A percentile compares a stretch with the other conserved stretches of the same genome.
phyloP scores from a whole-genome alignment of 1,140 invertebrate species.

The Diachasmimorpha longicaudata region DNA sequence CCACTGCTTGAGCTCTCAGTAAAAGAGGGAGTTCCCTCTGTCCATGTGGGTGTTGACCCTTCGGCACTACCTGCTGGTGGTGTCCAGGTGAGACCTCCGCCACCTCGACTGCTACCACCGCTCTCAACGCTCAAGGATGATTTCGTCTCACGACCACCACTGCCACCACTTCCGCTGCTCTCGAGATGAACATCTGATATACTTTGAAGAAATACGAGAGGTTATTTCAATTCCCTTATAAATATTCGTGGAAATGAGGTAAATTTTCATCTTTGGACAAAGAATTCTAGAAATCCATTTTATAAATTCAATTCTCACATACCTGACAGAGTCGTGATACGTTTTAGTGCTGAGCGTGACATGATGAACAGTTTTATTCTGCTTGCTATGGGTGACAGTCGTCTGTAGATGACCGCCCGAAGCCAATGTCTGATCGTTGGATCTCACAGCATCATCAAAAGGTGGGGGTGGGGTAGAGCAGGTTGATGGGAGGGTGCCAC shows the following conservation, averaged over 20 bases:
- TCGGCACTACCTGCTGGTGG: slow-evolving; percentile 84
- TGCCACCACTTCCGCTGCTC: slow-evolving; percentile 60
- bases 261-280: no score
- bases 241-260: no score
- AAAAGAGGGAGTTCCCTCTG: slow-evolving; percentile 96
- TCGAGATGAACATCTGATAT: slow-evolving; percentile 61
- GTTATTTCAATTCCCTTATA: no score
- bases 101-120: slow-evolving; percentile 64
- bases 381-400: slow-evolving; percentile 50
- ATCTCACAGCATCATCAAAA: slow-evolving; percentile 78
- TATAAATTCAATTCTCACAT: no score
- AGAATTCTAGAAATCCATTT: no score
- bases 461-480: slow-evolving; percentile 88
- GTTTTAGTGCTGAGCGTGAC: slow-evolving; percentile 52
- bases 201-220: slow-evolving; percentile 29
- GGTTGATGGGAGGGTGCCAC: slow-evolving; percentile 68
- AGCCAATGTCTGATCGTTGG: slow-evolving; percentile 61
- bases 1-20: slow-evolving; percentile 94
- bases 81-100: slow-evolving; percentile 76
- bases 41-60: slow-evolving; percentile 96
- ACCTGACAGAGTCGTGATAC: slow-evolving; percentile 60
- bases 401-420: slow-evolving; percentile 56
- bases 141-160: slow-evolving; percentile 67
- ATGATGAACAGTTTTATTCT: slow-evolving; percentile 56
- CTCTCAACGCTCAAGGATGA: slow-evolving; percentile 76